Evolutionary conservation across 2,888 invertebrate genomes (phyloP), one percentile per base, ranked within the genome.

Genomic region (Sthenelais limicola): DNA sequence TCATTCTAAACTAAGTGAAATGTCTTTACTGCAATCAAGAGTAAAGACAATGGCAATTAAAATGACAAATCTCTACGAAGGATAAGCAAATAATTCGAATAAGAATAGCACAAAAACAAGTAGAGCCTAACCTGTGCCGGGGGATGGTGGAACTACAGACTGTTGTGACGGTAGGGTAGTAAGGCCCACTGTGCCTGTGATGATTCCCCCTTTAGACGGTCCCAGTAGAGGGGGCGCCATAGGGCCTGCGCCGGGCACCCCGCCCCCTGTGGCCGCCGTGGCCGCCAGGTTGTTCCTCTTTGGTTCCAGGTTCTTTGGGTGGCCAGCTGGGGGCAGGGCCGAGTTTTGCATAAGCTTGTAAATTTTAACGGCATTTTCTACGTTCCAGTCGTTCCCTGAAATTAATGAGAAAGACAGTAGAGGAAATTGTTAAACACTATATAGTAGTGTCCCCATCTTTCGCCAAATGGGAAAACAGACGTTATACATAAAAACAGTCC

Each of bases 341-440:
- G 67, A 1, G 33, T 51, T 52, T 30, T 71, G 71, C 56, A 71
- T 49, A 30, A 71, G n/a, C 7, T 47, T 54, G 71, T 56, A 71
- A 1, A 52, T 54, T 47, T 52, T 71, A 18, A 71, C 71, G 7
- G 71, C 71, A 35, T 54, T 38, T 38, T 49, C 71, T 38, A 71
- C 54, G 56, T 56, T 38, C 67, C 47, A 68, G 21, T 47, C 62
- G 62, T 62, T 62, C 21, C 62, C 62, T 62, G 38, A 12, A 21
- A n/a, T n/a, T n/a, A n/a, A n/a, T n/a, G n/a, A n/a, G n/a, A n/a
- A n/a, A n/a, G n/a, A n/a, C n/a, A n/a, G n/a, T n/a, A n/a, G n/a
- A n/a, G n/a, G n/a, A n/a, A n/a, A n/a, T n/a, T n/a, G n/a, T n/a
- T n/a, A n/a, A n/a, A n/a, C n/a, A n/a, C n/a, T n/a, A n/a, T n/a